These are phyloP conservation scores for Vespertilio murinus DNA, from an alignment of 2,797 vertebrate species.

Conservation along the genomic window DNA sequence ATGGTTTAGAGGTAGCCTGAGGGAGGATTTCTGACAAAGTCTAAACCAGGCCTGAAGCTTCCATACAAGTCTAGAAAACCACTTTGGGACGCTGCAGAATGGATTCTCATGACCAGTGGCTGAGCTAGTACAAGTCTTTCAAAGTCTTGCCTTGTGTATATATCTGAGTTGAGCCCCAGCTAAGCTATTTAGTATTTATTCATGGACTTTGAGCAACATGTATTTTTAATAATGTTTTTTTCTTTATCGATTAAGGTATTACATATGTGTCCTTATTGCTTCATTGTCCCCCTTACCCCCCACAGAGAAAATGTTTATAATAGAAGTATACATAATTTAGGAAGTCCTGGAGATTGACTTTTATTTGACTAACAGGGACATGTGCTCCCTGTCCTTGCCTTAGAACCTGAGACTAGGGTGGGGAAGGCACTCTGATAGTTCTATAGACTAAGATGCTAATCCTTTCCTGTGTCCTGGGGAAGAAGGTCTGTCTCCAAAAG, in stretches of 20 bases:
- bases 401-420: background rate
- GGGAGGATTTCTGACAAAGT: background rate
- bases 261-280: no score
- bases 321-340: background rate
- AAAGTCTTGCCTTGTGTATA: background rate
- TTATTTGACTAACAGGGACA: background rate
- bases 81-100: fast-evolving
- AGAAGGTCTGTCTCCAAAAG: background rate
- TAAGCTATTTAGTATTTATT: background rate
- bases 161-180: background rate
- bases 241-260: no score
- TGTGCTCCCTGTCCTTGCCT: background rate
- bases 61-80: background rate
- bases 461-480: background rate
- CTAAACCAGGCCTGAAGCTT: background rate
- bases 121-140: background rate
- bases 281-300: no score
- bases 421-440: background rate
- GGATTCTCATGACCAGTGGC: background rate
- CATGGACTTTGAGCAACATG: background rate
- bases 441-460: background rate
- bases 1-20: no score
- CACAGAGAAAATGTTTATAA: background rate
- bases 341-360: background rate
- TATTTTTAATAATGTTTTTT: background rate